Percentiles rank a stretch among this genome's conserved stretches.
Evolutionary conservation across 2,797 vertebrate genomes (phyloP).

Genomic region (Meriones psammophilus): DNA sequence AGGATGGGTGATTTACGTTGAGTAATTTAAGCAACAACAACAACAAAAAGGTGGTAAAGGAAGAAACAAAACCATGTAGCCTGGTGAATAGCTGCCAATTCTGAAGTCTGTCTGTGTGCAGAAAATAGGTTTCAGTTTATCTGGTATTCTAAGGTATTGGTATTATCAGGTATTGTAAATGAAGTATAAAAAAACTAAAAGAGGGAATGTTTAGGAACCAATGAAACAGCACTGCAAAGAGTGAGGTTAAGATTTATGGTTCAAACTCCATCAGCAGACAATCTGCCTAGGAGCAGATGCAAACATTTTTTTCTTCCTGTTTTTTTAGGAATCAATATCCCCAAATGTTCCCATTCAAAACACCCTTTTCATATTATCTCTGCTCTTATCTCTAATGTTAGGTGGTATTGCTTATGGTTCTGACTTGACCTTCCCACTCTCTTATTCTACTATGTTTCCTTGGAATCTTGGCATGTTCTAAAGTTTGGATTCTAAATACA

Average conservation of each 20-base stretch:
- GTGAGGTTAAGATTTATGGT: background rate
- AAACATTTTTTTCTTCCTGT: background rate
- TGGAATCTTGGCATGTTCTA: background rate
- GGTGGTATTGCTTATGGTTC: background rate
- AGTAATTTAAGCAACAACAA: slow-evolving; percentile 23
- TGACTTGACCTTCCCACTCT: background rate
- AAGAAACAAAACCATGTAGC: background rate
- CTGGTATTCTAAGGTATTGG: background rate
- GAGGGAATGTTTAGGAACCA: background rate
- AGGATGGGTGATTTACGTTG: background rate
- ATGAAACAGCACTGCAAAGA: background rate
- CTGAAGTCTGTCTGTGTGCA: slow-evolving; percentile 30
- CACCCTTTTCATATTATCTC: background rate
- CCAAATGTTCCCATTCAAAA: slow-evolving; percentile 15
- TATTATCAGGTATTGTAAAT: background rate
- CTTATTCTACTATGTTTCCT: background rate
- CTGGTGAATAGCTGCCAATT: slow-evolving; percentile 34
- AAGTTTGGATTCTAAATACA: slow-evolving; percentile 42
- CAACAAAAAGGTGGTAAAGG: background rate
- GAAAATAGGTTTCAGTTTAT: background rate
- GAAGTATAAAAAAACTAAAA: slow-evolving; percentile 46
- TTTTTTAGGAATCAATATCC: background rate
- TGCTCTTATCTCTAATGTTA: background rate
- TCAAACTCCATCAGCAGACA: slow-evolving; percentile 36
- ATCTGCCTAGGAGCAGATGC: background rate